Base-by-base conservation (phyloP, 1,140 invertebrate genomes). In the Trichoplusia ni region DNA sequence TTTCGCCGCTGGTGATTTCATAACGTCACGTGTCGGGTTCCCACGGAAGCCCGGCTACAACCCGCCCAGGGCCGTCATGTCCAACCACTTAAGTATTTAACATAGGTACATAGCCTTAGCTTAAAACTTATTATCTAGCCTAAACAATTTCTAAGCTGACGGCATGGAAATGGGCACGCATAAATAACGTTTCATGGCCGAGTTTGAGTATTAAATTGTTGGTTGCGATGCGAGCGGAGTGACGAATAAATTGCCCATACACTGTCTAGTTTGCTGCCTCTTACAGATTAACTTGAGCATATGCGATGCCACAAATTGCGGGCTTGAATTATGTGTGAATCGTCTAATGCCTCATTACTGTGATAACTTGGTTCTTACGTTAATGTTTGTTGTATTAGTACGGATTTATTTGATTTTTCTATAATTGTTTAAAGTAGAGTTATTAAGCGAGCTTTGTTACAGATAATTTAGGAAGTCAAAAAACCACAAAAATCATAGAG, bases 71-170 rank as follows among this genome's bases (percentile, higher is more conserved):
- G 87, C 86, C 74, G 82, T 88, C 84, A 89, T 90, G 87, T 81
- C 76, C 74, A 67, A 71, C 82, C 87, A 85, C 87, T 90, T 90
- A 90, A 79, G 81, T 87, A 81, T 89, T 90, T 90, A 90, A 86
- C 81, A 81, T 84, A 86, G 71, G 76, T 75, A 85, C 80, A 77
- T 82, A 87, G 77, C 71, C 78, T 87, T 89, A 81, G 78, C 82
- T 86, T 69, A 81, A 85, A 87, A 78, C 63, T 84, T 83, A 86
- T 85, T 87, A 89, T 86, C 81, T 86, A 88, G 81, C 87, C 79
- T 73, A 87, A 85, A 87, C 81, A 79, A 81, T 80, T 77, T 79
- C 76, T 70, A 70, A 73, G 60, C 66, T 79, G 74, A 73, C 71
- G 67, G 77, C 79, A 72, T 82, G 77, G 79, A 89, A 88, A 86